Evolutionary conservation across 2,113 vertebrate species (phyloP), one percentile per base, ranked within the genome.

Genomic region (Anguilla japonica): DNA sequence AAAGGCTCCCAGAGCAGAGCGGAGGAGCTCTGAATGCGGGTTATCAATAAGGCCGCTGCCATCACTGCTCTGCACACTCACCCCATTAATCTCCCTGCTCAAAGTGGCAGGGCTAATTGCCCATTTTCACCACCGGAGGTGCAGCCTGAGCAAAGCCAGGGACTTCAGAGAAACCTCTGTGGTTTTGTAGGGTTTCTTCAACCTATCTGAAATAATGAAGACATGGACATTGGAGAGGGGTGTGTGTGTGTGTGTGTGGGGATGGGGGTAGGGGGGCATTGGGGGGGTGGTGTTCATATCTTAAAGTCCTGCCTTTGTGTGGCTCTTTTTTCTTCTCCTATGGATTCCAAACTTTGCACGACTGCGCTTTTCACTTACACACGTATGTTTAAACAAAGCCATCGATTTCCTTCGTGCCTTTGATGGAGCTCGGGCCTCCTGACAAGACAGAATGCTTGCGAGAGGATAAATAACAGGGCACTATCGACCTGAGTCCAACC

Each of bases 401-500:
- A 22, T 26, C 20, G 18, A 75, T 75, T 75, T 75, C n/a, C 71
- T n/a, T 9, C n/a, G n/a, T 75, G n/a, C 16, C 78, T 18, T 80
- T 85, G 53, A 39, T 11, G 39, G 75, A 85, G 22, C 75, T 80
- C 11, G 4, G 46, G 22, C n/a, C 0, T 8, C 34, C 2, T 14
- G 41, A 34, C 41, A n/a, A 40, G 87, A 85, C 84, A 88, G 86
- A 85, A 89, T 85, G 85, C 88, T 93, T 89, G 88, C 88, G 83
- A 80, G 82, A 78, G 83, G 18, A 16, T 86, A 92, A 91, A 93
- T 90, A 89, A 92, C 87, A 87, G 84, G 86, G 83, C 86, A 40
- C 89, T 86, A 83, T 79, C 87, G 89, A 89, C 85, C 91, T 88
- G 89, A 85, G 87, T 91, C 87, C 90, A 91, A 91, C 91, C 93